phyloP scores from a whole-genome alignment of 1,140 invertebrate genomes.

The Cheumatopsyche charites region DNA sequence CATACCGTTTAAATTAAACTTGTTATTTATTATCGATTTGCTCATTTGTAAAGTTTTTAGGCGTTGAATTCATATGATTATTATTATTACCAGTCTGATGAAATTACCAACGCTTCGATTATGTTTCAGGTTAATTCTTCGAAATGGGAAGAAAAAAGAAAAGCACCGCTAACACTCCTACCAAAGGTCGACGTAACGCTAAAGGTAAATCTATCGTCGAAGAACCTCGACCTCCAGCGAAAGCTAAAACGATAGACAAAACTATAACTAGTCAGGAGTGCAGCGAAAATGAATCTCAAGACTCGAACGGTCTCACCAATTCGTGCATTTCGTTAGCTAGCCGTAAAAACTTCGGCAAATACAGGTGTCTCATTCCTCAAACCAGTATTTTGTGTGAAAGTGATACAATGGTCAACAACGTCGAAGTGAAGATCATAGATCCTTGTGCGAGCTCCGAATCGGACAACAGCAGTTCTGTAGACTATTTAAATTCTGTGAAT shows the following conservation, averaged over 20 bases:
- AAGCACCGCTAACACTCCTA: conserved; percentile 1
- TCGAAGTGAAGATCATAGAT: conserved; percentile 58
- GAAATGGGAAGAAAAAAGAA: conserved; percentile 42
- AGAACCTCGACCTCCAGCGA: not conserved
- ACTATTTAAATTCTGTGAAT: conserved; percentile 13
- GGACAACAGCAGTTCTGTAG: conserved; percentile 55
- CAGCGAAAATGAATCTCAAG: conserved; percentile 42
- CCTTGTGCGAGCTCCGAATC: conserved; percentile 60
- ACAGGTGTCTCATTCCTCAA: conserved; percentile 54
- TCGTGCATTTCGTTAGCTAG: conserved; percentile 1
- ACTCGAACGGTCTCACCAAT: conserved; percentile 21
- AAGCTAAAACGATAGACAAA: conserved; percentile 31
- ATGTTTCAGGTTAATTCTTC: no score
- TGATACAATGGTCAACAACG: conserved; percentile 55
- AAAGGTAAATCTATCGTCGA: not conserved
- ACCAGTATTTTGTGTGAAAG: conserved; percentile 49
- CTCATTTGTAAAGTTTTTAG: no score
- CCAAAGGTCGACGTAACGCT: conserved; percentile 5
- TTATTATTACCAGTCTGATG: no score
- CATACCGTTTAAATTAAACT: no score
- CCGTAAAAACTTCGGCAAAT: conserved; percentile 62
- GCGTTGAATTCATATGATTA: no score
- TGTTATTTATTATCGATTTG: no score
- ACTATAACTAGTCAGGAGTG: conserved; percentile 36
- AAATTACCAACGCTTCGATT: no score